Conservation (phyloP, 2,113 vertebrate species). For the Mirza zaza region DNA sequence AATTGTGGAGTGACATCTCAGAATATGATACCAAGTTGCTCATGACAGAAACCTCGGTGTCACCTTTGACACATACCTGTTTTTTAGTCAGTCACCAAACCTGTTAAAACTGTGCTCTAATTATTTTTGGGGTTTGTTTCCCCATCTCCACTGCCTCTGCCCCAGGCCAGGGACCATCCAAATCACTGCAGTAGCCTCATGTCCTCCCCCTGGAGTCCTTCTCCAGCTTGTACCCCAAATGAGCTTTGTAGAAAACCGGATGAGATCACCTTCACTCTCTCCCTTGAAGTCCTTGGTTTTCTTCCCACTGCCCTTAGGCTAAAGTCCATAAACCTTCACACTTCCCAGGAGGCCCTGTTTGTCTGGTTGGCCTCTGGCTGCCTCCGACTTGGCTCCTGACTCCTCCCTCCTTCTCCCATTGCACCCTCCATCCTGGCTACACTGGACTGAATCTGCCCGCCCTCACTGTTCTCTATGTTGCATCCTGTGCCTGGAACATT, state of each 20-base stretch:
- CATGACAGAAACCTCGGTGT: not conserved
- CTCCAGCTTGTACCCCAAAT: not conserved
- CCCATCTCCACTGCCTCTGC: not conserved
- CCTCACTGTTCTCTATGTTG: not conserved
- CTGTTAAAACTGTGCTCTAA: not conserved
- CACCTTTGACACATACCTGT: not conserved
- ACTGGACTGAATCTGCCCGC: not conserved
- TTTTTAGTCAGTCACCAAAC: not conserved
- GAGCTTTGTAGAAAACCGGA: not conserved
- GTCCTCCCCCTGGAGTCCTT: accelerated
- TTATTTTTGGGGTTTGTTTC: not conserved
- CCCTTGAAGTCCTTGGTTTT: not conserved
- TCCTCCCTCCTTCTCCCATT: no score
- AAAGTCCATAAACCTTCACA: not conserved
- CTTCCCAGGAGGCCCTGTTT: not conserved
- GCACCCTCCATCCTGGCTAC: not conserved
- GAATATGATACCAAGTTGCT: not conserved
- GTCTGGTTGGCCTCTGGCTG: not conserved
- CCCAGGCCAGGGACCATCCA: not conserved
- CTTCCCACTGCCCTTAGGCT: not conserved
- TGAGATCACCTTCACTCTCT: not conserved
- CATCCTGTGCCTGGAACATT: not conserved
- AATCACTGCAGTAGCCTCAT: not conserved
- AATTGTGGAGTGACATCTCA: not conserved
- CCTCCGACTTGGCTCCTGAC: not conserved